These are phyloP conservation scores for Polydrusus tereticollis DNA, from an alignment of 2,888 invertebrate genomes.

Conservation along the genomic window DNA sequence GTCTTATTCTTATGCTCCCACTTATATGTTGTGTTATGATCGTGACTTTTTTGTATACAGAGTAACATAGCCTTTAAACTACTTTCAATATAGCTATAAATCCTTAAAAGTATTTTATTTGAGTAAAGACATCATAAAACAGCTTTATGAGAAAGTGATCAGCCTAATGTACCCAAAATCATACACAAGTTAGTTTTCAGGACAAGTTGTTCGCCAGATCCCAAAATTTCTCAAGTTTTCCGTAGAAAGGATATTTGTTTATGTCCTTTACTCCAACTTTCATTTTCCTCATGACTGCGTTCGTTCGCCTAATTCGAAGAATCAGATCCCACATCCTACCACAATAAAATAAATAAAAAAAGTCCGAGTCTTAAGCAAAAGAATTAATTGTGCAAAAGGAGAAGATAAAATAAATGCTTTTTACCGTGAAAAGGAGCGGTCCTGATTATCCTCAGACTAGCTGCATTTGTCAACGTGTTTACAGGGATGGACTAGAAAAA, in stretches of 20 bases:
- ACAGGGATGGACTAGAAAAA: constrained; percentile 10
- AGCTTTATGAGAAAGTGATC: too few species aligned
- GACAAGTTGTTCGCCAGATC: too few species aligned
- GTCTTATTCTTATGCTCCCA: too few species aligned
- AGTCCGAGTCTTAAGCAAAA: constrained; percentile 28
- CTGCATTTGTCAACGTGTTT: constrained; percentile 42
- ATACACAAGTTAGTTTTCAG: too few species aligned
- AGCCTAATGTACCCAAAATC: too few species aligned
- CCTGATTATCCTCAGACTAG: constrained; percentile 44
- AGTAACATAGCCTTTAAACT: too few species aligned
- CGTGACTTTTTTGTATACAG: too few species aligned
- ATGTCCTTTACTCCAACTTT: constrained; percentile 1
- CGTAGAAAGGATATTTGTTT: background rate
- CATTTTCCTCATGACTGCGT: constrained; percentile 29
- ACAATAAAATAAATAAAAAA: constrained; percentile 42
- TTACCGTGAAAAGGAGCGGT: constrained; percentile 35
- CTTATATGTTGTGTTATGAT: too few species aligned
- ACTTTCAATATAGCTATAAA: too few species aligned
- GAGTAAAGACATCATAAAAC: too few species aligned
- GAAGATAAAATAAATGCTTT: constrained; percentile 45
- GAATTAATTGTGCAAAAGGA: constrained; percentile 47
- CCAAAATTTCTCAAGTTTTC: background rate
- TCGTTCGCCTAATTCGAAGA: constrained; percentile 23
- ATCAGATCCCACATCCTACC: constrained; percentile 40
- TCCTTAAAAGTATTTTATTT: too few species aligned